Evolutionary conservation across 2,888 invertebrate species (phyloP), one percentile per base, ranked within the genome.

Genomic region (Mycogona germanica): DNA sequence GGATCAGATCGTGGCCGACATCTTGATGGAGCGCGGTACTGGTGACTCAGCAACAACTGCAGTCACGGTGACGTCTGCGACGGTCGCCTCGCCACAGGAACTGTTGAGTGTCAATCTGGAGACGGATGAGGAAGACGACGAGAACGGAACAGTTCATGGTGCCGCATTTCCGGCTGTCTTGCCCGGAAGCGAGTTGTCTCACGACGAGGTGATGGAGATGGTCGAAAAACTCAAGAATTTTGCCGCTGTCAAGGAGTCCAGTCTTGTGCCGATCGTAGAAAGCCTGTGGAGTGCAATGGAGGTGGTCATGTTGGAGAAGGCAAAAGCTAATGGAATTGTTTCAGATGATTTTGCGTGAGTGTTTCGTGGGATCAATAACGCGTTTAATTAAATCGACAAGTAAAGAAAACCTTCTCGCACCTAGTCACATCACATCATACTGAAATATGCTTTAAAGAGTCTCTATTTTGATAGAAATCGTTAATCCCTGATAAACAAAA

Each of bases 101-200:
- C 51, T 51, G 2, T 23, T 51, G 17, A 51, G 51, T 26, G 26
- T 51, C 3, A 51, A 51, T n/a, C 19, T 51, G 2, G 51, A 51
- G 21, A 51, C 41, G 25, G 51, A 40, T 4, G 51, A 51, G 2
- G 51, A 51, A 28, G 51, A 51, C 14, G 51, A 51, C 30, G 21
- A 45, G n/a, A 45, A 21, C n/a, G 12, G 17, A 9, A 12, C 12
- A 7, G n/a, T n/a, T n/a, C n/a, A n/a, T n/a, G n/a, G n/a, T n/a
- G n/a, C n/a, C n/a, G n/a, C n/a, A n/a, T n/a, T n/a, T n/a, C 23
- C 26, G 23, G 28, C 41, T 2, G 21, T 29, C 9, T 30, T 28
- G 19, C 37, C 38, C 1, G 51, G 51, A 9, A 41, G 41, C 23
- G 41, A 40, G 14, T 41, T 51, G 51, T 41, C 40, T 2, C 38